Evolutionary conservation across 2,113 vertebrate genomes (phyloP).

Genomic region (Thryonomys swinderianus): DNA sequence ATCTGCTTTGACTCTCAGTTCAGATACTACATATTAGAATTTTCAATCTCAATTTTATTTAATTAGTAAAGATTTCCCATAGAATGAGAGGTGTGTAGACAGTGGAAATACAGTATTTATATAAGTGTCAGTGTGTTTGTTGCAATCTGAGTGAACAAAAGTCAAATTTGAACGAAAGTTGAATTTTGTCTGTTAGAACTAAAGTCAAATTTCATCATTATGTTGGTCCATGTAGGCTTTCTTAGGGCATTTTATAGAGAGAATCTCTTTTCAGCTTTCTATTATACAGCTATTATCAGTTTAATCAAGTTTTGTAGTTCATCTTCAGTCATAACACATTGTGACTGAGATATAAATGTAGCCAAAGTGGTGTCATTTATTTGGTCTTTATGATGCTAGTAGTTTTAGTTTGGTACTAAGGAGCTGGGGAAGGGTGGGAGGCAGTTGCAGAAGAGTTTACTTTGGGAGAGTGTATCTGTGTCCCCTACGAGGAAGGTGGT

Average conservation of each 20-base stretch:
- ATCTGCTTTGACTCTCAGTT: slow-evolving; percentile 38
- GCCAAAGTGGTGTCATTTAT: background rate
- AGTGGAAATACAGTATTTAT: slow-evolving; percentile 14
- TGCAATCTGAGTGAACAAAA: background rate
- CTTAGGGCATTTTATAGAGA: background rate
- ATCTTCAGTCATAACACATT: background rate
- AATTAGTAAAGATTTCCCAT: slow-evolving; percentile 54
- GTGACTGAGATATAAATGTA: slow-evolving; percentile 2
- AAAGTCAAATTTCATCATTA: background rate
- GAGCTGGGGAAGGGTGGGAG: background rate
- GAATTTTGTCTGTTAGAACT: background rate
- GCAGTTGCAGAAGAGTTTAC: background rate
- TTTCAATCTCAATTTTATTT: slow-evolving; percentile 17
- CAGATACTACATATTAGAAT: background rate
- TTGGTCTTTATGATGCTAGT: background rate
- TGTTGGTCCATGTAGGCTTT: background rate
- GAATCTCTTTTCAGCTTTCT: background rate
- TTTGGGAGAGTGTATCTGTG: background rate
- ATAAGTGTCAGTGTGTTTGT: background rate
- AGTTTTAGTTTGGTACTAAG: background rate
- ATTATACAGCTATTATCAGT: background rate
- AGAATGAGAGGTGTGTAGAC: background rate
- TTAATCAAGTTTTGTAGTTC: background rate
- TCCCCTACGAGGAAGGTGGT: background rate
- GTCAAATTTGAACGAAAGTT: background rate